A percentile compares a stretch with the other conserved stretches of the same genome.
These are phyloP conservation scores for Pogonomyrmex barbatus DNA, from an alignment of 1,140 invertebrate genomes.

Conservation along the genomic window DNA sequence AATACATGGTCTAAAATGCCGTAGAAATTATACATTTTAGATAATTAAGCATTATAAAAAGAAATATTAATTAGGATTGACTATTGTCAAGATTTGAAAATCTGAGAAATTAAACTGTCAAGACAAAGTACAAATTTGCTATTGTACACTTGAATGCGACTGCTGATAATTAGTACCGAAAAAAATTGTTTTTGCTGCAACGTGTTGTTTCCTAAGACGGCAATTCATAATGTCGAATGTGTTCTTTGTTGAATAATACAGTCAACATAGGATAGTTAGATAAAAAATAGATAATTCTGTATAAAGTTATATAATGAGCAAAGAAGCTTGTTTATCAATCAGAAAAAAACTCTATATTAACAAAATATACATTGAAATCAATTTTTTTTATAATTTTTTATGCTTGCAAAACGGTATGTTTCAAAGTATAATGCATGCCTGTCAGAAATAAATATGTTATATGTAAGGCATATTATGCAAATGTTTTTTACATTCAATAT, in stretches of 20 bases:
- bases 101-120: constrained; percentile 68
- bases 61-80: constrained; percentile 66
- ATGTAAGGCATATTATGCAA: constrained; percentile 20
- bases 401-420: constrained; percentile 24
- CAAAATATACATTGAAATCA: constrained; percentile 30
- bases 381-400: constrained; percentile 25
- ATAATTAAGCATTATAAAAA: constrained; percentile 64
- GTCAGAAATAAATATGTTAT: constrained; percentile 19
- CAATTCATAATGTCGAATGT: constrained; percentile 66
- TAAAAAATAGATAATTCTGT: constrained; percentile 71
- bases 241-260: constrained; percentile 75
- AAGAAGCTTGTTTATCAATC: constrained; percentile 64
- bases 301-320: constrained; percentile 75
- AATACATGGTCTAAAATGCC: constrained; percentile 74
- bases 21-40: constrained; percentile 82
- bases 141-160: constrained; percentile 71
- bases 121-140: constrained; percentile 73
- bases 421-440: constrained; percentile 13
- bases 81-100: constrained; percentile 69
- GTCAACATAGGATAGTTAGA: constrained; percentile 72
- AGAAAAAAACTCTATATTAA: constrained; percentile 22
- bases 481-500: constrained; percentile 25
- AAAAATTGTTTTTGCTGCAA: constrained; percentile 78
- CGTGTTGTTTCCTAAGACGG: constrained; percentile 66
- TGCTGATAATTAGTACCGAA: constrained; percentile 70